A percentile compares a stretch with the other conserved stretches of the same genome.
These are phyloP conservation scores for Borostomias antarcticus DNA, from an alignment of 2,797 vertebrate genomes.

Conservation along the genomic window DNA sequence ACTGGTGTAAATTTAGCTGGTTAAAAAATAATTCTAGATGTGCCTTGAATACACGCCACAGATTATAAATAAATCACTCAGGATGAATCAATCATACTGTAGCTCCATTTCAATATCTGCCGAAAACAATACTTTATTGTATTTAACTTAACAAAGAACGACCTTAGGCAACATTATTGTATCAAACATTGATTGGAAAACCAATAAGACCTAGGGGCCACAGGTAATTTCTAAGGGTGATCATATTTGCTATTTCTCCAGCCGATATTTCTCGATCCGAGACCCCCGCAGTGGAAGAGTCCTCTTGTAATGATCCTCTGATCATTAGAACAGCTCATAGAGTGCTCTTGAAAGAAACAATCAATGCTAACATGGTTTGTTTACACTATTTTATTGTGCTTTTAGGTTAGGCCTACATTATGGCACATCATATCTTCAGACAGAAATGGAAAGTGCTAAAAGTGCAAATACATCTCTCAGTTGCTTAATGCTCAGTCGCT, in stretches of 20 bases:
- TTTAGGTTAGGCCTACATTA: slow-evolving; percentile 34
- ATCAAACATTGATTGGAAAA: slow-evolving; percentile 42
- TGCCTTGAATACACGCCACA: too few relatives aligned
- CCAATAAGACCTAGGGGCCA: slow-evolving; percentile 7
- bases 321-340: slow-evolving; percentile 55
- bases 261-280: slow-evolving; percentile 41
- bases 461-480: slow-evolving; percentile 2
- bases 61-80: too few relatives aligned
- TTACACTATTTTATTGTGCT: slow-evolving; percentile 41
- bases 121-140: too few relatives aligned
- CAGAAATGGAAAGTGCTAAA: slow-evolving; percentile 5
- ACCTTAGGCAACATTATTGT: slow-evolving; percentile 23
- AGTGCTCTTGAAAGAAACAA: slow-evolving; percentile 63
- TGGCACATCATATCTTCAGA: slow-evolving; percentile 28
- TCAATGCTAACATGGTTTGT: slow-evolving; percentile 71
- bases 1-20: too few relatives aligned
- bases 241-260: slow-evolving; percentile 34
- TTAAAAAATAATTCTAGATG: too few relatives aligned
- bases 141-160: not conserved
- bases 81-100: too few relatives aligned
- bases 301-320: slow-evolving; percentile 59
- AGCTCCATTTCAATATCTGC: too few relatives aligned
- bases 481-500: slow-evolving; percentile 9
- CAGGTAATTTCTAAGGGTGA: slow-evolving; percentile 33
- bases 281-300: slow-evolving; percentile 39